Percentiles rank a stretch among this genome's conserved stretches.
phyloP scores from a whole-genome alignment of 2,797 vertebrate species.

The Cossypha dichroa region DNA sequence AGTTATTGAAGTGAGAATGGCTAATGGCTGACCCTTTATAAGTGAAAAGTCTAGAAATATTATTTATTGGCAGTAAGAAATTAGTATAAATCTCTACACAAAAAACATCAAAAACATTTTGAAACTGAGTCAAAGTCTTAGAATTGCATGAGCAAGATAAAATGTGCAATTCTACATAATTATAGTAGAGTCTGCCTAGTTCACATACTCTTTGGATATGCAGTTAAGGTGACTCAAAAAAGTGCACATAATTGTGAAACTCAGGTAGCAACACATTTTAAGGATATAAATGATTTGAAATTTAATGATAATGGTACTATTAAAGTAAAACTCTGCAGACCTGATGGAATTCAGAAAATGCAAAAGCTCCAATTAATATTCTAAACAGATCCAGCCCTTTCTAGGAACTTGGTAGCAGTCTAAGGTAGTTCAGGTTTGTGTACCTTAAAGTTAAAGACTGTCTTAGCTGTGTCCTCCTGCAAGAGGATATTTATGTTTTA shows the following conservation, averaged over 20 bases:
- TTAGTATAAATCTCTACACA: not conserved
- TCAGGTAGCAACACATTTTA: not conserved
- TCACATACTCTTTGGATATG: not conserved
- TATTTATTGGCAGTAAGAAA: not conserved
- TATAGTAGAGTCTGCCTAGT: not conserved
- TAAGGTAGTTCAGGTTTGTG: not conserved
- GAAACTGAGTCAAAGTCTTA: not conserved
- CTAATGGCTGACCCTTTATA: not conserved
- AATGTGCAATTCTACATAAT: not conserved
- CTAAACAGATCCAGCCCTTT: not conserved
- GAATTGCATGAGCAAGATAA: not conserved
- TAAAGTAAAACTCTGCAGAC: not conserved
- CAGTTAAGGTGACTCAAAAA: not conserved
- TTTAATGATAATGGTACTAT: not conserved
- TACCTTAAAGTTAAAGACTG: not conserved
- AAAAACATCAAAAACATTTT: not conserved
- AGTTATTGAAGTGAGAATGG: not conserved
- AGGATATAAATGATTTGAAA: not conserved
- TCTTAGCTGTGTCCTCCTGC: rapidly evolving
- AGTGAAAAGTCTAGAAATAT: not conserved
- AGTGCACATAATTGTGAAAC: not conserved
- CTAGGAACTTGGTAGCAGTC: not conserved
- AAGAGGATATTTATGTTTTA: not conserved
- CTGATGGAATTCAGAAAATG: not conserved
- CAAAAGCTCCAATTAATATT: not conserved